Evolutionary conservation across 2,797 vertebrate species (phyloP).

Genomic region (Cichlasoma orientale): DNA sequence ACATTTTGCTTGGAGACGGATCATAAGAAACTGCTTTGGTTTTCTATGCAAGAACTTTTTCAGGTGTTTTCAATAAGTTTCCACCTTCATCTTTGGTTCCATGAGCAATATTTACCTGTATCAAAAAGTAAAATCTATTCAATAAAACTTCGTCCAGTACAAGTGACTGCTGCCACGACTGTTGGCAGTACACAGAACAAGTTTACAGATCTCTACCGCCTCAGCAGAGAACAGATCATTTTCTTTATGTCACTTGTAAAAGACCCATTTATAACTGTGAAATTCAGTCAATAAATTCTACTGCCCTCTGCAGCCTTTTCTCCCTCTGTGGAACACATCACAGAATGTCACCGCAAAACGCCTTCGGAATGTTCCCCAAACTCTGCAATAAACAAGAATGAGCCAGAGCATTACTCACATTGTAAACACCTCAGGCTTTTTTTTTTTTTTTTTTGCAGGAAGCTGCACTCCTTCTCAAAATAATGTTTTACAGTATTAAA

Average conservation of each 20-base stretch:
- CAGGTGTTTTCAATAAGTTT: constrained; percentile 24
- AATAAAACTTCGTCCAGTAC: constrained; percentile 50
- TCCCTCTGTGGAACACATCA: constrained; percentile 64
- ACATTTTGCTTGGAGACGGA: constrained; percentile 22
- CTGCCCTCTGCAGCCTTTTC: constrained; percentile 70
- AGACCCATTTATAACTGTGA: constrained; percentile 79
- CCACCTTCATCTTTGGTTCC: constrained; percentile 1
- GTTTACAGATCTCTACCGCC: constrained; percentile 60
- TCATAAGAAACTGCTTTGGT: not conserved
- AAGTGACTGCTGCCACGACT: constrained; percentile 25
- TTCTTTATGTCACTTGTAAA: constrained; percentile 80
- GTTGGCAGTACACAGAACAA: constrained; percentile 33
- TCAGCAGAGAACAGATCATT: constrained; percentile 63
- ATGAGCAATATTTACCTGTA: constrained; percentile 24
- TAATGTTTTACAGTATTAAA: constrained; percentile 54
- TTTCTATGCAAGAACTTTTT: constrained; percentile 7
- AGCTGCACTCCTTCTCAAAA: constrained; percentile 27
- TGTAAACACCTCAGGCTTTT: constrained; percentile 51
- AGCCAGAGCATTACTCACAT: constrained; percentile 50
- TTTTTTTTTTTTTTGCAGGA: constrained; percentile 17
- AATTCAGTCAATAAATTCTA: constrained; percentile 80
- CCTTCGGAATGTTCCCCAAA: constrained; percentile 65
- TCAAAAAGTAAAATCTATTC: constrained; percentile 35
- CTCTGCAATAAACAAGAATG: constrained; percentile 61
- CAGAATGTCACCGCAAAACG: constrained; percentile 76